Base-by-base conservation (phyloP, 2,888 invertebrate genomes). In the Nomada hirtipes region DNA sequence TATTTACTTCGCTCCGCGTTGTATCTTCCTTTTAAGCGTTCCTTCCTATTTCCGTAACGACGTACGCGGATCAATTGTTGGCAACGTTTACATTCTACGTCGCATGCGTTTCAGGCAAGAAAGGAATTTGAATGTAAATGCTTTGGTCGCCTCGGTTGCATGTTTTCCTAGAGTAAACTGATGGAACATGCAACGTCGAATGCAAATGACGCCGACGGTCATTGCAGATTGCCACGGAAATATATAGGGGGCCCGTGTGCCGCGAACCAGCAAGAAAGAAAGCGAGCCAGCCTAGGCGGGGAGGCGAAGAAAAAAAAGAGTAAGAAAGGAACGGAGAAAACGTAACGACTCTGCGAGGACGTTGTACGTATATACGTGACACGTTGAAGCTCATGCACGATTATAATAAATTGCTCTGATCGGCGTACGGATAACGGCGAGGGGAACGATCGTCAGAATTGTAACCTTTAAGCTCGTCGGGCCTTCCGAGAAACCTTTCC, bases 151-250 rank as follows among this genome's bases (percentile, higher is more conserved):
- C 82, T 87, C 72, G 87, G 82, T 88, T 89, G 88, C 88, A 89
- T 87, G 88, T 82, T 89, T 87, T 89, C 89, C 85, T 82, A 85
- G 88, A 83, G 89, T 89, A 88, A 88, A 88, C 88, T 87, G 88
- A 88, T 85, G 89, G 85, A 79, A 84, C 88, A 88, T 89, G 88
- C 88, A 88, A 89, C 88, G 87, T 89, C 88, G 89, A 88, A 88
- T 88, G 88, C 89, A 88, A 88, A 88, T 87, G 87, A 88, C 84
- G 84, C 73, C 71, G 87, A 64, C 80, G 82, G 84, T 89, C 89
- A 88, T 88, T 89, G 89, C 87, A 82, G 87, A 89, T 89, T 88
- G 86, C 89, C 89, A 84, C 86, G 83, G 85, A 84, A 88, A 87
- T 85, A 81, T 86, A 79, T 77, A 68, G 73, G 73, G 36, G 64